Evolutionary conservation across 92 coral and sea anemone species (phyloP), one percentile per base, ranked within the genome.

Genomic region (Paramuricea clavata): DNA sequence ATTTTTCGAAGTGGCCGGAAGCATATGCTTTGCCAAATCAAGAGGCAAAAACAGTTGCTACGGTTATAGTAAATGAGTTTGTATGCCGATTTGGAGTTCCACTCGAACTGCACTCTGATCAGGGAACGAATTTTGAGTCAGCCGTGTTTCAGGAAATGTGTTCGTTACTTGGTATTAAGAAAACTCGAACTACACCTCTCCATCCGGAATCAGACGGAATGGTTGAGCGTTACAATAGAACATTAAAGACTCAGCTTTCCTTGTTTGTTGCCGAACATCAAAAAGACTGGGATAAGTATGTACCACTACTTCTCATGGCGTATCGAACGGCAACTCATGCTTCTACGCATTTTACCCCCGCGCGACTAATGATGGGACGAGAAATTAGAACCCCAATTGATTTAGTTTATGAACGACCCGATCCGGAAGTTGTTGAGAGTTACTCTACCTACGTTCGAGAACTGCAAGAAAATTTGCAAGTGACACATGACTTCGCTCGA

Each of bases 21-120:
- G 91, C 88, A 11, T 88, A 65, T 28, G 84, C 87, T 12, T 39
- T 88, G 33, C 91, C 91, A 27, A 74, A 74, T 42, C 91, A 88
- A 73, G 81, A 54, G 33, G 82, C 79, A 78, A 21, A 39, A 44
- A 26, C 81, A 41, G 44, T 74, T n/a, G 54, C 81, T 2, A 44
- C 19, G 34, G 60, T 47, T 15, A 13, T 74, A 2, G 81, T 74
- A 5, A 74, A 74, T 74, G 81, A 74, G 34, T 74, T 74, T 44
- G 35, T 74, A 4, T 74, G 57, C 34, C 9, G 59, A 33, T 74
- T 74, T 25, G 81, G 81, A n/a, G 81, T 74, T 10, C 81, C 81
- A 2, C 50, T 74, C 19, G 81, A 74, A 28, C 34, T 74, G 11
- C 81, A 74, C 41, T 74, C 81, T 3, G 81, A 74, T 74, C 81